Conservation (phyloP, 2,797 vertebrate genomes). For the Gymnothorax javanicus region DNA sequence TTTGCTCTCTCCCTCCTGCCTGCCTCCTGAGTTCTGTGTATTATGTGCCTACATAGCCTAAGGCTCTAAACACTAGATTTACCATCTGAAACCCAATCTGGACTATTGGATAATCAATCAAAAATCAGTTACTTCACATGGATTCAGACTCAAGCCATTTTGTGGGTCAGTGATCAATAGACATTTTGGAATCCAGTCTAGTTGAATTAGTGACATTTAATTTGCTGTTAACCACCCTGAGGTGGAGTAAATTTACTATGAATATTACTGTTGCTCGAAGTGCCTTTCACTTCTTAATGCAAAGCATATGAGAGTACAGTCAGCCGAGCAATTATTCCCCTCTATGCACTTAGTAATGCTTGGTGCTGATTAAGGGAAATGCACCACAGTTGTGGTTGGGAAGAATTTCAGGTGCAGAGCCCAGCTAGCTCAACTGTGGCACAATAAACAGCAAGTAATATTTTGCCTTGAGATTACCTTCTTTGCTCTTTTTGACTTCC, state of each 20-base stretch:
- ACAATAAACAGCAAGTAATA: not conserved
- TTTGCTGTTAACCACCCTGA: not conserved
- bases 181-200: not conserved
- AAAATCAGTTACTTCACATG: not conserved
- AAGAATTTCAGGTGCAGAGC: not conserved
- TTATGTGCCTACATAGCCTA: not conserved
- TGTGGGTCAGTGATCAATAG: not conserved
- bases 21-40: not conserved
- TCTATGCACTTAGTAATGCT: not conserved
- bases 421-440: not conserved
- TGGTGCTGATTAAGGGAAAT: not conserved
- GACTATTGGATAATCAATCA: not conserved
- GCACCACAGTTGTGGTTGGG: not conserved
- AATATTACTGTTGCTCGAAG: not conserved
- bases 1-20: not conserved
- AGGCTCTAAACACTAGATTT: not conserved
- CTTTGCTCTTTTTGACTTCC: not conserved
- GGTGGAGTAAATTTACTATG: not conserved
- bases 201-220: not conserved
- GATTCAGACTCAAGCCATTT: not conserved
- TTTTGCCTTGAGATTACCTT: not conserved
- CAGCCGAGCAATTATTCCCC: not conserved
- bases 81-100: not conserved
- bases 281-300: not conserved
- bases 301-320: not conserved